Conservation (phyloP, 1,140 invertebrate genomes). For the Trypoxylus dichotomus region DNA sequence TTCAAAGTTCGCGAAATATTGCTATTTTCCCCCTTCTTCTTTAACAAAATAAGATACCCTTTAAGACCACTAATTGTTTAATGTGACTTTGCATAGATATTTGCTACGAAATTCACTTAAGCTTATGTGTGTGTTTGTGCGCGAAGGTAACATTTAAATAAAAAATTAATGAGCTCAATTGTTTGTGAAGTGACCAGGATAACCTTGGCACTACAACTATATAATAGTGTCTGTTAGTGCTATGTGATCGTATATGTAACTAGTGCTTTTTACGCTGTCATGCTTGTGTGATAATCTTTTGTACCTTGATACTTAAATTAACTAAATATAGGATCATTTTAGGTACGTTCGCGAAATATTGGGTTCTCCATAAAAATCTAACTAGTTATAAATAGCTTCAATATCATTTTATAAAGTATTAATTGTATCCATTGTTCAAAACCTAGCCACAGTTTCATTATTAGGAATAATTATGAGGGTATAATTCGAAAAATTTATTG, state of each 20-base stretch:
- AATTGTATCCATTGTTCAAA: too few relatives aligned
- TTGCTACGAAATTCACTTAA: not conserved
- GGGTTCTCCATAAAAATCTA: not conserved
- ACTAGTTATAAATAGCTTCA: not conserved
- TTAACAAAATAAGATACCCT: not conserved
- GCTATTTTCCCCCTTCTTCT: not conserved
- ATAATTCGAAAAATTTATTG: too few relatives aligned
- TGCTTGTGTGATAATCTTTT: not conserved
- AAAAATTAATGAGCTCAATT: slow-evolving; percentile 11
- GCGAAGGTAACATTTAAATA: not conserved
- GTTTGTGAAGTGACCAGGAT: not conserved
- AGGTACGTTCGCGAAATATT: not conserved
- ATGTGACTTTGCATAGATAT: too few relatives aligned
- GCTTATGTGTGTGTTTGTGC: not conserved
- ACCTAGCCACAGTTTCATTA: not conserved
- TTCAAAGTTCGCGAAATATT: not conserved
- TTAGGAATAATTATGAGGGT: too few relatives aligned
- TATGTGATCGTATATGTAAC: not conserved
- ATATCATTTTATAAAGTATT: too few relatives aligned
- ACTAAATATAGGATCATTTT: not conserved
- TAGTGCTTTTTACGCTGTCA: not conserved
- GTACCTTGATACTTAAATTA: not conserved
- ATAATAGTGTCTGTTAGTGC: not conserved
- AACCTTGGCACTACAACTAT: not conserved
- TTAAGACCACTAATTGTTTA: too few relatives aligned